A percentile compares a stretch with the other conserved stretches of the same genome.
phyloP scores from a whole-genome alignment of 2,113 vertebrate species.

The Colistium nudipinnis region DNA sequence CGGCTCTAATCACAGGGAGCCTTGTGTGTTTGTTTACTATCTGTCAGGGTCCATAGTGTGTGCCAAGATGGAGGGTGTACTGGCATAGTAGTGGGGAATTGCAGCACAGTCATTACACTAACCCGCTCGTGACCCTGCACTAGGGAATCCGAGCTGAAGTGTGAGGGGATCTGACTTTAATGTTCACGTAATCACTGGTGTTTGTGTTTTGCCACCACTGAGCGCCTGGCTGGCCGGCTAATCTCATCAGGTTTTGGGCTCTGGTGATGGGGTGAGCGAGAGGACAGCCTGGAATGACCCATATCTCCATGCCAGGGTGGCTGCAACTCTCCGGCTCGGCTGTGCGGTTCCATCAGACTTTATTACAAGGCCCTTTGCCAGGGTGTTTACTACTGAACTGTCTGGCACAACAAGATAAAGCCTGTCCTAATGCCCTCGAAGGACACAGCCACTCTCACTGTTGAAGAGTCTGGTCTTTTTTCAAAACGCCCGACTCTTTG shows the following conservation, averaged over 20 bases:
- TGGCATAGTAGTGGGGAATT: slow-evolving; percentile 7
- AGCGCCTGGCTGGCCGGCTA: slow-evolving; percentile 71
- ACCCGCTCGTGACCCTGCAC: slow-evolving; percentile 66
- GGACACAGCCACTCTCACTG: slow-evolving; percentile 61
- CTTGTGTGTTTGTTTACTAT: slow-evolving; percentile 23
- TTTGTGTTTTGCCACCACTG: slow-evolving; percentile 73
- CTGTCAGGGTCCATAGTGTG: slow-evolving; percentile 17
- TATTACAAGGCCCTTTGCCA: slow-evolving; percentile 72
- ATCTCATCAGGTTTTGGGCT: slow-evolving; percentile 80
- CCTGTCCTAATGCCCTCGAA: slow-evolving; percentile 58
- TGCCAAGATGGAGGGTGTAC: not conserved
- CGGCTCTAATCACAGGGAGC: slow-evolving; percentile 46
- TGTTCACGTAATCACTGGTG: slow-evolving; percentile 71
- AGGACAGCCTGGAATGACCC: slow-evolving; percentile 78
- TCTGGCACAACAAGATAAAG: slow-evolving; percentile 75
- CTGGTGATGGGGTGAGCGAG: slow-evolving; percentile 71
- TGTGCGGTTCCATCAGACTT: slow-evolving; percentile 56
- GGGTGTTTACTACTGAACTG: slow-evolving; percentile 71
- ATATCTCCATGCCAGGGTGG: slow-evolving; percentile 74
- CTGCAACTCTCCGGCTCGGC: slow-evolving; percentile 52
- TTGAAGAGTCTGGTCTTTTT: slow-evolving; percentile 32
- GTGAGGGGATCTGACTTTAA: slow-evolving; percentile 67
- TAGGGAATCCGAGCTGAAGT: slow-evolving; percentile 61
- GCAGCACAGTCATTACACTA: slow-evolving; percentile 36
- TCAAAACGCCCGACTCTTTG: slow-evolving; percentile 23